These are phyloP conservation scores for Drosophila rhopaloa DNA, from an alignment of 1,140 invertebrate genomes.

Conservation along the genomic window DNA sequence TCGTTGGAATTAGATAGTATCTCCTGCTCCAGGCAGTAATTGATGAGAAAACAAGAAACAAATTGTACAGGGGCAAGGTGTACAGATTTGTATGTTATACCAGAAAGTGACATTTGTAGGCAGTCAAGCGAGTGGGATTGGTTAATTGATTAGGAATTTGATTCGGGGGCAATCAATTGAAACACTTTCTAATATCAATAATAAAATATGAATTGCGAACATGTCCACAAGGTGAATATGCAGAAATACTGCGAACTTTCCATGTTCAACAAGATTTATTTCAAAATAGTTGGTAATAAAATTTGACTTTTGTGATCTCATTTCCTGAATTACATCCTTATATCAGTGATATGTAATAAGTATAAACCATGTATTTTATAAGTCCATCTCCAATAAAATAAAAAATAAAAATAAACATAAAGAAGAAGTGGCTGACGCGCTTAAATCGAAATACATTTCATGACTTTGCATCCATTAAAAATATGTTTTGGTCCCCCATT, in stretches of 20 bases:
- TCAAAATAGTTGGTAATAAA: neutral
- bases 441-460: conserved; percentile 24
- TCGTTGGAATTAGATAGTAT: conserved; percentile 35
- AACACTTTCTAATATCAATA: conserved; percentile 19
- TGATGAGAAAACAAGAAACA: conserved; percentile 36
- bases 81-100: conserved; percentile 22
- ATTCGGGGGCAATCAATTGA: conserved; percentile 1
- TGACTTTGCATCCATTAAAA: conserved; percentile 1
- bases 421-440: neutral
- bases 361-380: neutral
- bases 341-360: neutral
- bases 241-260: no score
- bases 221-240: neutral
- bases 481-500: neutral
- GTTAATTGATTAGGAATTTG: conserved; percentile 13
- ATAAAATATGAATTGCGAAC: neutral
- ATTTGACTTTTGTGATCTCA: neutral
- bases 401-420: neutral
- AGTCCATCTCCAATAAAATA: neutral
- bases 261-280: no score
- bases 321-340: neutral
- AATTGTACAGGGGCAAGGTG: conserved; percentile 34
- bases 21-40: conserved; percentile 27
- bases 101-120: conserved; percentile 5
- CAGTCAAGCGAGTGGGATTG: conserved; percentile 13